These are phyloP conservation scores for Pachypeltis micranthus DNA, from an alignment of 1,140 invertebrate genomes.

Conservation along the genomic window DNA sequence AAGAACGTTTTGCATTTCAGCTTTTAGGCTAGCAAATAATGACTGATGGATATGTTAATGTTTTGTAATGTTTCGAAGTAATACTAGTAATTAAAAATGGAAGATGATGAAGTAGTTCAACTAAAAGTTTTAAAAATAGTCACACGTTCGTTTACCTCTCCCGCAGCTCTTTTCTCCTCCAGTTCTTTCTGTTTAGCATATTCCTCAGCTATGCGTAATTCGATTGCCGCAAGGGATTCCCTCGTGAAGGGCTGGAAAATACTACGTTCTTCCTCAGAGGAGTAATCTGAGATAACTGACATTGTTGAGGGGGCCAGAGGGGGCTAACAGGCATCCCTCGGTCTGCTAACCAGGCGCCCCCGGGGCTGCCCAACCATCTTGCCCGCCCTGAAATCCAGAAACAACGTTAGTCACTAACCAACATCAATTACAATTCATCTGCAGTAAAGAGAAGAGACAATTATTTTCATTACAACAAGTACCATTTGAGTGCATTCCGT, in stretches of 20 bases:
- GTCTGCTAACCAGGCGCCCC: constrained; percentile 9
- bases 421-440: no score
- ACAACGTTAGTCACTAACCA: not conserved
- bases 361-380: constrained; percentile 3
- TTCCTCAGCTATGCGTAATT: constrained; percentile 85
- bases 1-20: no score
- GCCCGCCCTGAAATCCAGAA: constrained; percentile 2
- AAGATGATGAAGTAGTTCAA: no score
- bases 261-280: constrained; percentile 84
- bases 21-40: no score
- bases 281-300: constrained; percentile 79
- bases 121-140: no score
- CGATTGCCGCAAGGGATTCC: constrained; percentile 87
- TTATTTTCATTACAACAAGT: no score
- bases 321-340: constrained; percentile 14
- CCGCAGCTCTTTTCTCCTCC: constrained; percentile 88
- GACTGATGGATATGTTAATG: no score
- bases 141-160: constrained; percentile 62
- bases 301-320: constrained; percentile 37
- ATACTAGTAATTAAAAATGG: no score
- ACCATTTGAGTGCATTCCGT: no score
- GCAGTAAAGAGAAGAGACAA: no score
- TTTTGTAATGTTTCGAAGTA: no score
- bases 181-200: constrained; percentile 89
- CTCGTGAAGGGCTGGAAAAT: constrained; percentile 95